These are phyloP conservation scores for Avahi laniger DNA, from an alignment of 2,797 vertebrate species.

Conservation along the genomic window DNA sequence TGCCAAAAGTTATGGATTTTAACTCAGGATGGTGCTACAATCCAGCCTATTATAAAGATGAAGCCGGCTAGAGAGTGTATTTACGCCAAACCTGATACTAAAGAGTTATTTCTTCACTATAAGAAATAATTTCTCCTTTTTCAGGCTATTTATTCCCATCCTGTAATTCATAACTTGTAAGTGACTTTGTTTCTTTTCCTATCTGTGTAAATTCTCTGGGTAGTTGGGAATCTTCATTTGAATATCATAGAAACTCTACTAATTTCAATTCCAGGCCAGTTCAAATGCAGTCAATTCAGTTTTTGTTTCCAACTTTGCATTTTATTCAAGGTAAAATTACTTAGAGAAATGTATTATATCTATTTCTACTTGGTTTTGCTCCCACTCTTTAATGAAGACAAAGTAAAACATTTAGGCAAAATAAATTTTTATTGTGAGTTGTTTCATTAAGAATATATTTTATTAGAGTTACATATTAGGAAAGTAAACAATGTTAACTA, in stretches of 20 bases:
- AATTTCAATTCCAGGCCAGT: background rate
- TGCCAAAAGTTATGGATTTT: background rate
- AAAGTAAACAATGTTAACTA: background rate
- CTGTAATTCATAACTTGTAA: background rate
- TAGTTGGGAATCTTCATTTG: background rate
- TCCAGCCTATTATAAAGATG: background rate
- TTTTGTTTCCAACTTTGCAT: background rate
- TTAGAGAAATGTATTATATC: background rate
- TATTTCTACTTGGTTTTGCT: background rate
- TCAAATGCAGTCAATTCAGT: background rate
- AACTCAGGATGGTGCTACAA: background rate
- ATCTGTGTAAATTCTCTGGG: background rate
- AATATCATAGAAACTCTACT: background rate
- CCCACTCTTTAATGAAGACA: background rate
- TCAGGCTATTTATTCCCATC: background rate
- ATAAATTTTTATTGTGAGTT: background rate
- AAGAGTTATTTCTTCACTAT: background rate
- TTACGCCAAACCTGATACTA: background rate
- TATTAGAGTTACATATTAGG: background rate
- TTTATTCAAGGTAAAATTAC: background rate
- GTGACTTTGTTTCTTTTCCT: background rate
- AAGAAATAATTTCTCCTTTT: background rate
- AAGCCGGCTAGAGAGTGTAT: background rate
- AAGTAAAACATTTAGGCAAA: background rate
- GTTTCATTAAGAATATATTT: background rate